Percentiles rank a stretch among this genome's conserved stretches.
Evolutionary conservation across 2,113 vertebrate species (phyloP).

Genomic region (Ranitomeya imitator): DNA sequence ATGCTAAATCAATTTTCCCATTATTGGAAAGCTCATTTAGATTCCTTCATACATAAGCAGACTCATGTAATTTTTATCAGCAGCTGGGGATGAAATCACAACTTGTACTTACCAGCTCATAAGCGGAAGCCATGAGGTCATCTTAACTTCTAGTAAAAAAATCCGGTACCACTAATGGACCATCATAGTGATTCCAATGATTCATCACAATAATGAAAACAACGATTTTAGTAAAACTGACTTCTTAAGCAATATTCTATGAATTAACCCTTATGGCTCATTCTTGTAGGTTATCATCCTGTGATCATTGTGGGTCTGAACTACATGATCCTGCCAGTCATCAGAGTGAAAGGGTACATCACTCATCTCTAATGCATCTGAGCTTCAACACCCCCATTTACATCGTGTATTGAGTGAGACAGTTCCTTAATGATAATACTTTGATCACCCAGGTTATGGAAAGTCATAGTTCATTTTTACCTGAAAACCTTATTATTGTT

Average conservation of each 20-base stretch:
- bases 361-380: not conserved
- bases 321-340: not conserved
- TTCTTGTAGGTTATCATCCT: not conserved
- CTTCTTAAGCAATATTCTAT: not conserved
- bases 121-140: not conserved
- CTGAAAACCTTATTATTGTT: not conserved
- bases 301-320: not conserved
- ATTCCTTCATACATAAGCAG: slow-evolving; percentile 4
- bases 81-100: not conserved
- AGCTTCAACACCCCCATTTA: not conserved
- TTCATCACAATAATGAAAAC: not conserved
- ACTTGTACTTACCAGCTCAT: not conserved
- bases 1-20: not conserved
- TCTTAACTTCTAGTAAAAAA: not conserved
- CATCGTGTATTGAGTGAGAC: not conserved
- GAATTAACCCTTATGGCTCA: not conserved
- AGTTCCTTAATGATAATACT: not conserved
- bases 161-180: too few relatives aligned
- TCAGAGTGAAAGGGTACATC: not conserved
- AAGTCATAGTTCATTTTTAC: not conserved
- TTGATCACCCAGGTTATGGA: too few relatives aligned
- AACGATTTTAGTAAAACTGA: not conserved
- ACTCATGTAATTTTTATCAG: not conserved
- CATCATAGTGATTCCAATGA: not conserved
- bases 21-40: not conserved